Evolutionary conservation across 2,113 vertebrate species (phyloP).

Genomic region (Nicator chloris): DNA sequence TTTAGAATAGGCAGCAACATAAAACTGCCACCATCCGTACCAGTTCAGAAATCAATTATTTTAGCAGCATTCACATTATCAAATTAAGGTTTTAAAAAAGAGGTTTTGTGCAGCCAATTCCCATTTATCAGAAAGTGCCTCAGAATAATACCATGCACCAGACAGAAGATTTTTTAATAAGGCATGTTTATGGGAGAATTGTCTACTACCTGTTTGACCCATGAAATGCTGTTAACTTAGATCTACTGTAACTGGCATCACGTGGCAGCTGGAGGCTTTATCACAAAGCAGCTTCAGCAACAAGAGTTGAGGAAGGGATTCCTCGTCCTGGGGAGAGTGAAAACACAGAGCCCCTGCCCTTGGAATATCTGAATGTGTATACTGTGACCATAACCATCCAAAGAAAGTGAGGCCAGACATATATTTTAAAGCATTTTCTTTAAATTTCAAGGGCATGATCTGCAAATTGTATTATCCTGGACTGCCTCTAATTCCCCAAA

Average conservation of each 20-base stretch:
- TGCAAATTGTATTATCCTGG: not conserved
- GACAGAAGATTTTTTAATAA: not conserved
- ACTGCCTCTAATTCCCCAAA: not conserved
- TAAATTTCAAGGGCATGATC: not conserved
- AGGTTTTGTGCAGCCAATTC: not conserved
- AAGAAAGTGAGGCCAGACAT: not conserved
- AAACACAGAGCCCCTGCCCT: not conserved
- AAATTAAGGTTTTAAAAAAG: not conserved
- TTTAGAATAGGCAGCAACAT: not conserved
- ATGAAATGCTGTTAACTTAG: not conserved
- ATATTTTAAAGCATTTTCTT: not conserved
- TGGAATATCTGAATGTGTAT: not conserved
- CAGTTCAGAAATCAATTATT: not conserved
- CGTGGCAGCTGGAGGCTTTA: not conserved
- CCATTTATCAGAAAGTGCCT: not conserved
- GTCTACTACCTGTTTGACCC: not conserved
- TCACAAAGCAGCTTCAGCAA: not conserved
- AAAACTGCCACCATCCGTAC: not conserved
- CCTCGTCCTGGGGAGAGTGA: not conserved
- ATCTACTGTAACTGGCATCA: not conserved
- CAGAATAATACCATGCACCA: not conserved
- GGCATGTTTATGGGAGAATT: not conserved
- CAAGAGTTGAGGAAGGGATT: not conserved
- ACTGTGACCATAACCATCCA: fast-evolving
- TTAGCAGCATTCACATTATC: not conserved